Conservation (phyloP, 2,888 invertebrate genomes). For the Plebejus argus region DNA sequence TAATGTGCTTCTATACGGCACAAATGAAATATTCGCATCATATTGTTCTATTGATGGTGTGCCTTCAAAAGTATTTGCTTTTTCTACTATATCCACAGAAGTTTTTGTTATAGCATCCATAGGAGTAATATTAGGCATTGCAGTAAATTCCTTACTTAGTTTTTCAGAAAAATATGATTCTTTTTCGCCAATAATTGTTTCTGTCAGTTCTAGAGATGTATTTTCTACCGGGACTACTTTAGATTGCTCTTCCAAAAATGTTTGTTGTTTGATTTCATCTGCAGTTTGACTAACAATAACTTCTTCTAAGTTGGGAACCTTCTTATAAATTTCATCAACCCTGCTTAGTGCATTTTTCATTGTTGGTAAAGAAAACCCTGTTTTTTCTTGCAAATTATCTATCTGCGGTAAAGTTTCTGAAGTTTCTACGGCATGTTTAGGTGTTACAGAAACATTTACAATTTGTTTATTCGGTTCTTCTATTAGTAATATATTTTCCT, state of each 20-base stretch:
- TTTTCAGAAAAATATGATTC: slow-evolving; percentile 64
- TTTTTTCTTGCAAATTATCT: slow-evolving; percentile 69
- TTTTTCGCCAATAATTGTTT: slow-evolving; percentile 74
- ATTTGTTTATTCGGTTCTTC: slow-evolving; percentile 66
- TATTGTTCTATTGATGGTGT: slow-evolving; percentile 46
- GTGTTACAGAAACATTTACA: slow-evolving; percentile 64
- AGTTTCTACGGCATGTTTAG: slow-evolving; percentile 75
- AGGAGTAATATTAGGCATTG: slow-evolving; percentile 73
- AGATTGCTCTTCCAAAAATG: slow-evolving; percentile 50
- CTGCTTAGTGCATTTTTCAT: slow-evolving; percentile 58
- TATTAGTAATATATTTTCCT: slow-evolving; percentile 73
- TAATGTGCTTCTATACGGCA: slow-evolving; percentile 61
- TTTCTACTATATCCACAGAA: slow-evolving; percentile 77
- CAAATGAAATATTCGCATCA: slow-evolving; percentile 57
- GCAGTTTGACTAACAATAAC: slow-evolving; percentile 58
- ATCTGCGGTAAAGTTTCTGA: slow-evolving; percentile 80
- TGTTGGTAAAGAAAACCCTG: slow-evolving; percentile 59
- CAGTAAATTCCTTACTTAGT: slow-evolving; percentile 52
- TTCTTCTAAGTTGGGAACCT: slow-evolving; percentile 64
- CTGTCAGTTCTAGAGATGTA: slow-evolving; percentile 71
- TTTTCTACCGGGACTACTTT: slow-evolving; percentile 59
- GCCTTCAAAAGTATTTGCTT: slow-evolving; percentile 74
- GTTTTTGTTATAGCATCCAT: slow-evolving; percentile 80
- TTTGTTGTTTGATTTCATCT: slow-evolving; percentile 54
- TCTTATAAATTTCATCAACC: slow-evolving; percentile 69